Base-by-base conservation (phyloP, 1,140 invertebrate species). In the Drosophila kanapiae region DNA sequence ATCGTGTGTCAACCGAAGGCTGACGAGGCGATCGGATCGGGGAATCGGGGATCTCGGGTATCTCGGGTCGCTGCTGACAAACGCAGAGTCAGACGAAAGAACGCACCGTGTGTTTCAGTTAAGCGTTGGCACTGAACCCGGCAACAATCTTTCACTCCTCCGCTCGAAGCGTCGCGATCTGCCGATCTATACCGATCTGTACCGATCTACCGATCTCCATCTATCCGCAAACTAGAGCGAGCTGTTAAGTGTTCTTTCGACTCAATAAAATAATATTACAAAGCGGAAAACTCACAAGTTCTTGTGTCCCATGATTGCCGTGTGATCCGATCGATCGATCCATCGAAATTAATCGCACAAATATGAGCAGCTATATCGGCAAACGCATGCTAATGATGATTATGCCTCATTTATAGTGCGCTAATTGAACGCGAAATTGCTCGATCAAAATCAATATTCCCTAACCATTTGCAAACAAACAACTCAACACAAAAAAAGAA, bases 131-230 rank as follows among this genome's bases (percentile, higher is more conserved):
- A 83, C 82, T 91, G 88, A 92, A 87, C 82, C 87, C 91, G 91
- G 91, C 86, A 92, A 92, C 91, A 93, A 91, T 92, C 83, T 84
- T 83, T 81, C 75, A 81, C 85, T 87, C 84, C 82, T 84, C 78
- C 82, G 82, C 82, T 85, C 77, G 37, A 51, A 49, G 35, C 68
- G 68, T 31, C 69, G 64, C 54, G 67, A 81, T 57, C 57, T 51
- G 33, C 64, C 51, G 47, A 62, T 62, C 53, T 56, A 63, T 43
- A 70, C n/a, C 64, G 48, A 69, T 33, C 37, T 56, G 47, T 33
- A 53, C 4, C n/a, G 43, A 61, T 61, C 45, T n/a, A 47, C 27
- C 40, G 43, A 61, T 61, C 45, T 61, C 37, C 37, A 61, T 58
- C 53, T 38, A 40, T 40, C 38, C 61, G 43, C 29, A 1, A 64